Evolutionary conservation across 2,888 invertebrate genomes (phyloP).

Genomic region (Sycophila texana): DNA sequence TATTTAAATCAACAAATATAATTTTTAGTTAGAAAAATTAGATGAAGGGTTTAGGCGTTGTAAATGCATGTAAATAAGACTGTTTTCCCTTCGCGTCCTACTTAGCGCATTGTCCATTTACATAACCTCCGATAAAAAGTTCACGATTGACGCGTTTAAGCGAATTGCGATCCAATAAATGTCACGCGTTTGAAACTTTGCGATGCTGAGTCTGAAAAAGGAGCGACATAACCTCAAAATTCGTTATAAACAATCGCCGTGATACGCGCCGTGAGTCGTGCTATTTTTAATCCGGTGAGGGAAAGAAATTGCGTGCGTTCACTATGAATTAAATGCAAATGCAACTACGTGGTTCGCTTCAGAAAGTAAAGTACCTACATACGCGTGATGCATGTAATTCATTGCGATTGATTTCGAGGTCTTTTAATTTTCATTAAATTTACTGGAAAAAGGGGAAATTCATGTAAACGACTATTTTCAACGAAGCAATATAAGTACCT

Average conservation of each 20-base stretch:
- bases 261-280: background rate
- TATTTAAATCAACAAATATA: no score
- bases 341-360: no score
- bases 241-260: background rate
- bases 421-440: no score
- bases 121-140: slow-evolving; percentile 40
- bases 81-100: slow-evolving; percentile 1
- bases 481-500: no score
- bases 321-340: background rate
- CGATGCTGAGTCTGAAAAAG: background rate
- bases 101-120: slow-evolving; percentile 30
- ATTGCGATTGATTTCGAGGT: no score
- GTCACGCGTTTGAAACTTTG: background rate
- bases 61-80: background rate
- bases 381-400: no score
- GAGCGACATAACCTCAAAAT: background rate
- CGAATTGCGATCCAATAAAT: slow-evolving; percentile 3
- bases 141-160: background rate
- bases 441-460: no score
- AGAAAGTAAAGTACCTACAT: no score
- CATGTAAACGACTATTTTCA: no score
- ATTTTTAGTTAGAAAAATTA: no score
- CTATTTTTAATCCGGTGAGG: background rate
- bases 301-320: background rate
- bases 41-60: background rate